Evolutionary conservation across 2,888 invertebrate species (phyloP), one percentile per base, ranked within the genome.

Genomic region (Dryobotodes eremita): DNA sequence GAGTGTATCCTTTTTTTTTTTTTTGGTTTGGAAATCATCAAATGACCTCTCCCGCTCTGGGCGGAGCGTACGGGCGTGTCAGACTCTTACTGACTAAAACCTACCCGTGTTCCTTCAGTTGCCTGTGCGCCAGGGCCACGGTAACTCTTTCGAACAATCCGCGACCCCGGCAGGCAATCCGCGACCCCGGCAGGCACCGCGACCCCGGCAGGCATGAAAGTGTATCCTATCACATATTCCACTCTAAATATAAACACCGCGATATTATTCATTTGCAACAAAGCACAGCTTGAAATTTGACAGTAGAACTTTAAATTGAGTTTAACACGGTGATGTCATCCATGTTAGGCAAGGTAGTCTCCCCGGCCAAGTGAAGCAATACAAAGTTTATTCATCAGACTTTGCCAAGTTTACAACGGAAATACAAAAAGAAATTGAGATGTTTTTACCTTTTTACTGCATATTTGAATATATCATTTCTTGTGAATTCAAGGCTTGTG

Each of bases 381-480:
- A 83, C 78, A 86, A 90, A 90, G 88, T 90, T 90, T 89, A 82
- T 86, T 87, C 90, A 89, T 87, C 86, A 84, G 76, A 87, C 74
- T 83, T 86, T 17, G 42, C 10, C 66, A 69, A 80, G 82, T 85
- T 82, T 80, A 75, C 70, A 68, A 84, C 42, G 75, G 59, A 76
- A 85, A 66, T 75, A 75, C 70, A 78, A 85, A 70, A 77, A 80
- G 6, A 65, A 50, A 75, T 62, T 57, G 59, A 55, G 65, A 82
- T 53, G 15, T 46, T 71, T 83, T 71, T 64, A 66, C 42, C n/a
- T 66, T 55, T 73, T 72, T 69, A 26, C 26, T 61, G 59, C 36
- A 36, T 64, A 31, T 65, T 74, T 70, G 7, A 57, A 50, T 68
- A 36, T 53, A 5, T n/a, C n/a, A 48, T 76, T 73, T 65, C 2